Base-by-base conservation (phyloP, 2,113 vertebrate genomes). In the Mobula hypostoma region DNA sequence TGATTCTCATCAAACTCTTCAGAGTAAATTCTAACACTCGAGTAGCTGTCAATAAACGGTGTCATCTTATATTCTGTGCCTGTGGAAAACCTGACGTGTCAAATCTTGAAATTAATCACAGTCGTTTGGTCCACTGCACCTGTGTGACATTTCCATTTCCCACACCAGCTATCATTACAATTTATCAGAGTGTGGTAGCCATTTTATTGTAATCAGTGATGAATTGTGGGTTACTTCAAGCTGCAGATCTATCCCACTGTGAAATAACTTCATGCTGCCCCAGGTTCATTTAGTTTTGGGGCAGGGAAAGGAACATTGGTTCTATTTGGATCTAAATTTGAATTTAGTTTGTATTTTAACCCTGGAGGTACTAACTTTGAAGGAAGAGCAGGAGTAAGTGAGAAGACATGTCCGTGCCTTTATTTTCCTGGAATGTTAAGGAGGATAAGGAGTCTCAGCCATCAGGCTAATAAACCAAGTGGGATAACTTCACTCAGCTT, bases 81-180 rank as follows among this genome's bases (percentile, higher is more conserved):
- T 40, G 32, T 19, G 61, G 36, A 72, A 27, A 36, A 74, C 21
- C 32, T 70, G 66, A 93, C 36, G 36, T 27, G 32, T 72, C 70
- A 93, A 48, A 93, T 74, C 36, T 70, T 93, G 36, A 93, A 93
- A 93, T 74, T 93, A 40, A 93, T 93, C 90, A 12, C 90, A 93
- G 21, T 72, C 32, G 40, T 74, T 48, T 40, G 68, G 68, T 70
- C 68, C 21, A 93, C 11, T 40, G 90, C 90, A 48, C 61, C 12
- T 7, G 27, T 66, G 58, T 90, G 63, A 90, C 90, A 93, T 72
- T 93, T 93, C 90, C 68, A 93, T 93, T 90, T 93, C 68, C 90
- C 32, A 48, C 68, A 70, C 36, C 66, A 6, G 24, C 63, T 74
- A 48, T 72, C 90, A 72, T 72, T 72, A 40, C n/a, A 27, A 27